Evolutionary conservation across 2,888 invertebrate genomes (phyloP), one percentile per base, ranked within the genome.

Genomic region (Anorthoa munda): DNA sequence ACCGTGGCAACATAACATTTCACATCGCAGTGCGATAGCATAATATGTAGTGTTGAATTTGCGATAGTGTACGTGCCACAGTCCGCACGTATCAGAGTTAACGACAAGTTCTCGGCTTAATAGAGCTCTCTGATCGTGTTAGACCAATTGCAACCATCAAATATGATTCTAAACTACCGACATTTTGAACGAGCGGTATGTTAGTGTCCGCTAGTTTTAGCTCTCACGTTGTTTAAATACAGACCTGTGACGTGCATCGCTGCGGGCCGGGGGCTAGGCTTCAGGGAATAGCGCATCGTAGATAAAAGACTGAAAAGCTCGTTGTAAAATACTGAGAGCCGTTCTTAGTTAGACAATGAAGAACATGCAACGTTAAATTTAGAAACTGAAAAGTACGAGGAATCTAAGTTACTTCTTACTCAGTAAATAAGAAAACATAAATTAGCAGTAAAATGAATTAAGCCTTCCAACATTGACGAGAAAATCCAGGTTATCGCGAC

Each of bases 31-130:
- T 81, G 70, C 66, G 67, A 75, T 82, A 63, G 69, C 66, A 82
- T 85, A 84, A 82, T 85, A 84, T 85, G 75, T 79, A 72, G 65
- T 79, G 78, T 69, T 72, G 77, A 76, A 87, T 78, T 84, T 76
- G 81, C 66, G 65, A 75, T 61, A 64, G 53, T 59, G 81, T 81
- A 86, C 83, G 84, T 86, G 86, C 65, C 65, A 53, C 67, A 66
- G 56, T 66, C 68, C 58, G 9, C 80, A 80, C 81, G 79, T 76
- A 74, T 72, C 31, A 74, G 78, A 80, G 72, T 82, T 81, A 82
- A 81, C 78, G 82, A 81, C 75, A 80, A 81, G 84, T 87, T 79
- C 72, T 55, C 77, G 51, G 58, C 50, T 81, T 80, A 83, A 87
- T 80, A 73, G 82, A 76, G 78, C 73, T 60, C 83, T 73, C 71